Evolutionary conservation across 1,140 invertebrate species (phyloP).

Genomic region (Wasmannia auropunctata): DNA sequence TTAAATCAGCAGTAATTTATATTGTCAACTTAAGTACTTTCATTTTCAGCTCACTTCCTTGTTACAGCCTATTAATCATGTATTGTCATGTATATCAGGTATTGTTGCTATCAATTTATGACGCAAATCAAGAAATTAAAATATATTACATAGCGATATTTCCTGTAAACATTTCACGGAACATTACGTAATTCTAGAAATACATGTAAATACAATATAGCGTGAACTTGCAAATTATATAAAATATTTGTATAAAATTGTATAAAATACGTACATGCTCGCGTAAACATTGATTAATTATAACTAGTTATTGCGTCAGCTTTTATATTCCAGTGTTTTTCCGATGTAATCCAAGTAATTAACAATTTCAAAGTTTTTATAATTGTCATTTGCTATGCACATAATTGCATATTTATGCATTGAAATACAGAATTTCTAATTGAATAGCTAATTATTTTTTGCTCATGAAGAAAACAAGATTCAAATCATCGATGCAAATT

Average conservation of each 20-base stretch:
- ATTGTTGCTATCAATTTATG: not conserved
- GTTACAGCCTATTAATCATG: no score
- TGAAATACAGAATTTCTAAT: not conserved
- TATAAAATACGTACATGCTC: not conserved
- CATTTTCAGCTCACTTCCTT: not conserved
- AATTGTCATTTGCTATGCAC: not conserved
- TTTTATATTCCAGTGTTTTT: not conserved
- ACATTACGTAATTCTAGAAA: not conserved
- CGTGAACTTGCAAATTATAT: not conserved
- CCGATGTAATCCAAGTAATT: not conserved
- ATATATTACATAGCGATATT: not conserved
- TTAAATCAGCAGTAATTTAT: slow-evolving; percentile 25
- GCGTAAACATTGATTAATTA: not conserved
- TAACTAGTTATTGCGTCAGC: not conserved
- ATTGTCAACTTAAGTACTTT: not conserved
- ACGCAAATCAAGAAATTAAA: not conserved
- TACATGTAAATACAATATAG: not conserved
- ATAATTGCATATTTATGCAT: not conserved
- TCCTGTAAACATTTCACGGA: not conserved
- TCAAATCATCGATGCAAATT: not conserved
- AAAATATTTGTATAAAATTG: not conserved
- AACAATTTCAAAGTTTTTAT: not conserved
- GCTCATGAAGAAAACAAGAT: not conserved
- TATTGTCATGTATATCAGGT: not conserved
- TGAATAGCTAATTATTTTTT: not conserved